Evolutionary conservation across 1,140 invertebrate genomes (phyloP), one percentile per base, ranked within the genome.

Genomic region (Drosophila rhopaloa): DNA sequence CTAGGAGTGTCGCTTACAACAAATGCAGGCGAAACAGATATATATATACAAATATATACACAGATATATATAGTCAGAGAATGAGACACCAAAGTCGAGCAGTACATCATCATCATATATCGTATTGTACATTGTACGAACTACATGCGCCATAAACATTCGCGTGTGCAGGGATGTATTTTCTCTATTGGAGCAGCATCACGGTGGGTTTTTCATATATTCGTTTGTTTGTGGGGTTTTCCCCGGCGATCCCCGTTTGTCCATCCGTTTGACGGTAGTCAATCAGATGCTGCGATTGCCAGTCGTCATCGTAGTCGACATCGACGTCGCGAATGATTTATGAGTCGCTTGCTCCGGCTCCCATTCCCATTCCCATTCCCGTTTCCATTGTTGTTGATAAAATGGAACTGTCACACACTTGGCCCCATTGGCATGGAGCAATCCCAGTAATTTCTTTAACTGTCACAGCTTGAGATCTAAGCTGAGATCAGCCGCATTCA

Each of bases 251-350:
- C 8, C 40, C 19, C 67, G 38, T 44, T 24, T 55, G 50, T 73
- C 58, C 71, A 67, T 79, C 59, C 56, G 54, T 50, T 81, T 86
- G 83, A 82, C 83, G 82, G 79, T 83, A 86, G 83, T 86, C 83
- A 86, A 86, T 86, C 83, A 82, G 83, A 76, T 82, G 51, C 75
- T 72, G 59, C 83, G 83, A 86, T 86, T 86, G 83, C 76, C 83
- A 88, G 83, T 86, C 83, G 76, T 86, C 82, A 86, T 86, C 83
- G 72, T 81, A 85, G 78, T 81, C 81, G 81, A 85, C 82, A 77
- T 85, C 59, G 78, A 82, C 66, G 60, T 81, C 79, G 83, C 83
- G 83, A 88, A 86, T 86, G 83, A 86, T 86, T 86, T 86, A 86
- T 86, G 83, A 86, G 76, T 68, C 60, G 75, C 55, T 75, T 75